phyloP scores from a whole-genome alignment of 1,140 invertebrate species.

The Hyphantria cunea region DNA sequence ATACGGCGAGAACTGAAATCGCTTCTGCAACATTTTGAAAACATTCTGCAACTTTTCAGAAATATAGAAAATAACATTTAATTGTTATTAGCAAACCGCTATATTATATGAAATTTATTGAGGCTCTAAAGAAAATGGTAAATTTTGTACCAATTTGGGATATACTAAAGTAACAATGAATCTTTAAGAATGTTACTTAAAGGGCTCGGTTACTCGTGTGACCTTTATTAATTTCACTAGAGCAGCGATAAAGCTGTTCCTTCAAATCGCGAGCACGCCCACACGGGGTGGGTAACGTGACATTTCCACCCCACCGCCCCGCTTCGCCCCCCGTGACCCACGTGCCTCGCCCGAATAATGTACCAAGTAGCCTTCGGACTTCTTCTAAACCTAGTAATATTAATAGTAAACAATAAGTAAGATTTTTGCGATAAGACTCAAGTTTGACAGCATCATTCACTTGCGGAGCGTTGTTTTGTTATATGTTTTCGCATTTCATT shows the following conservation, averaged over 20 bases:
- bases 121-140: too few species aligned
- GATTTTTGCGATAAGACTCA: not conserved
- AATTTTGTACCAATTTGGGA: too few species aligned
- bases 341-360: slow-evolving; percentile 33
- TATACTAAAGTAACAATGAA: too few species aligned
- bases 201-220: not conserved
- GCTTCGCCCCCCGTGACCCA: slow-evolving; percentile 19
- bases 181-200: too few species aligned
- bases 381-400: slow-evolving; percentile 24
- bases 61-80: too few species aligned
- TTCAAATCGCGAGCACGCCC: slow-evolving; percentile 34
- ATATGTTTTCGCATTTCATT: too few species aligned
- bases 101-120: too few species aligned
- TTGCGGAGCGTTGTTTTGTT: too few species aligned
- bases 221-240: slow-evolving; percentile 41
- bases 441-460: too few species aligned
- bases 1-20: slow-evolving; percentile 8
- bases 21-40: not conserved
- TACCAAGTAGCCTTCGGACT: slow-evolving; percentile 28
- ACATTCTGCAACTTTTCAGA: not conserved
- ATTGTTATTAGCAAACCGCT: too few species aligned
- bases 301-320: slow-evolving; percentile 33
- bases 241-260: slow-evolving; percentile 29
- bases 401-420: slow-evolving; percentile 38
- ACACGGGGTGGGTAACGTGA: slow-evolving; percentile 38